phyloP scores from a whole-genome alignment of 2,113 vertebrate genomes.

The Scytalopus superciliaris region DNA sequence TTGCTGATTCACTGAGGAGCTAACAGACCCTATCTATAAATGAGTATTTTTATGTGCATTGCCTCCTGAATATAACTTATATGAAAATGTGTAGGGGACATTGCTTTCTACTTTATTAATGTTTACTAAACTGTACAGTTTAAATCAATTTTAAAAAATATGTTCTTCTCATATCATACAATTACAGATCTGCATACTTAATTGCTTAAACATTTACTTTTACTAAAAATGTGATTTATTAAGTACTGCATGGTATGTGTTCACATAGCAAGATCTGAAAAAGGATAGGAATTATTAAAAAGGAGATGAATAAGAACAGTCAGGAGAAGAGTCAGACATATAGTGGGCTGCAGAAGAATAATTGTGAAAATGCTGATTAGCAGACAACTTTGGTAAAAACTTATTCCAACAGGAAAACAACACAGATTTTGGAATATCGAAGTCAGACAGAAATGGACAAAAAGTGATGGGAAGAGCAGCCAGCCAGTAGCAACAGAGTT shows the following conservation, averaged over 20 bases:
- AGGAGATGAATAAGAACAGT: neutral
- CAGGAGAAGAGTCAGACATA: neutral
- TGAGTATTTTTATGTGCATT: accelerated
- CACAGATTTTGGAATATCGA: neutral
- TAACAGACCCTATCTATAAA: neutral
- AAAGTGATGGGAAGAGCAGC: neutral
- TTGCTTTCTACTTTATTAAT: neutral
- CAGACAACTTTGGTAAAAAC: neutral
- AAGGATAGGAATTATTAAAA: neutral
- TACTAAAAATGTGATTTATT: neutral
- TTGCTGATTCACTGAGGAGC: neutral
- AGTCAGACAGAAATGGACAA: neutral
- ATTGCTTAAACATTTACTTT: neutral
- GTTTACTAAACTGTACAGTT: neutral
- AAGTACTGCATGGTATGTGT: neutral
- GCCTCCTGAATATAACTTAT: neutral
- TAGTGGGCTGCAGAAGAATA: neutral
- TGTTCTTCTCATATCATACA: neutral
- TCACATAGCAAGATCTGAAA: neutral
- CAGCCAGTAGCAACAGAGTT: neutral
- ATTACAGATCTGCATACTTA: neutral
- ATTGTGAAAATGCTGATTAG: neutral
- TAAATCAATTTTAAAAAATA: neutral
- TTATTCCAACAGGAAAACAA: neutral
- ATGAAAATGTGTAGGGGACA: neutral